Percentiles rank a stretch among this genome's conserved stretches.
These are phyloP conservation scores for Alaudala cheleensis DNA, from an alignment of 2,113 vertebrate genomes.

Conservation along the genomic window DNA sequence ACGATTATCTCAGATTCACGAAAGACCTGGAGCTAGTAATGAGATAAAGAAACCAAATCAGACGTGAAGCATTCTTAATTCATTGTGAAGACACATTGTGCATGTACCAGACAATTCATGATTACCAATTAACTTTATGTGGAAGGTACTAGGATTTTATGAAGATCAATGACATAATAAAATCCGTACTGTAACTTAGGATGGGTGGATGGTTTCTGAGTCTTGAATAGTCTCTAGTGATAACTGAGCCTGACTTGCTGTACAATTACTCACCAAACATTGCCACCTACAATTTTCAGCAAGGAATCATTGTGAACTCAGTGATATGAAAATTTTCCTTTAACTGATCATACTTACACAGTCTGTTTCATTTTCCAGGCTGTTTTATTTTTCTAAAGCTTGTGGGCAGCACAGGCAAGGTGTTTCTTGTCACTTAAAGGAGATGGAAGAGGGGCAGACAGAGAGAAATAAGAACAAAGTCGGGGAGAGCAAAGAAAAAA, in stretches of 20 bases:
- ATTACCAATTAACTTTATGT: constrained; percentile 26
- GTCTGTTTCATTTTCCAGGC: background rate
- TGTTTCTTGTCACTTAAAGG: background rate
- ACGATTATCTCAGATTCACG: background rate
- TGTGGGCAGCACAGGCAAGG: background rate
- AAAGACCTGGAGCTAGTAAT: background rate
- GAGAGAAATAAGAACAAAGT: background rate
- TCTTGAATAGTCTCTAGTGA: background rate
- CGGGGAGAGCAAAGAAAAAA: background rate
- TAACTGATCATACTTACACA: background rate
- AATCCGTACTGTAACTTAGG: background rate
- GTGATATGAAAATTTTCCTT: background rate
- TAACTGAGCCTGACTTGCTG: background rate
- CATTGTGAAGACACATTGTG: background rate
- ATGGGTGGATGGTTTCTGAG: background rate
- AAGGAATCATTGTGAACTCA: background rate
- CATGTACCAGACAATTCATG: background rate
- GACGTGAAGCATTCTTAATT: background rate
- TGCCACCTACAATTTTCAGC: background rate
- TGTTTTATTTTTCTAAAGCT: background rate
- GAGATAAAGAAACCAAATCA: constrained; percentile 10
- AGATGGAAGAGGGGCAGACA: background rate
- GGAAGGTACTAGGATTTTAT: constrained; percentile 31
- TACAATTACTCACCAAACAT: background rate
- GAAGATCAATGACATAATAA: constrained; percentile 37